A percentile compares a stretch with the other conserved stretches of the same genome.
Conservation (phyloP, 2,113 vertebrate genomes). For the Muscicapa adusta region DNA sequence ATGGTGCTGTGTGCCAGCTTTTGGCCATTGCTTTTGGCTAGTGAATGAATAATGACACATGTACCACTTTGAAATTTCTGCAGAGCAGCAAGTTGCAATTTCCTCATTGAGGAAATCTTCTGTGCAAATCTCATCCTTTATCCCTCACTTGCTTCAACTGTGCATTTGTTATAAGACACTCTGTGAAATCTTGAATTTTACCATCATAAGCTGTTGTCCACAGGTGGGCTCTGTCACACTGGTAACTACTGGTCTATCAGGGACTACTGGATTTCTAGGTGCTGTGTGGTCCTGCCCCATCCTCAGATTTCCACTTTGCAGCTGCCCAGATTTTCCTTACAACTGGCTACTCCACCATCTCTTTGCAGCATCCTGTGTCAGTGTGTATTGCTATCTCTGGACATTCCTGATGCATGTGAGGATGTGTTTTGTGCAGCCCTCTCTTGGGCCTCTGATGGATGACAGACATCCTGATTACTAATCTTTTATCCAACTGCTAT, state of each 20-base stretch:
- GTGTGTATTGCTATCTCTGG: not conserved
- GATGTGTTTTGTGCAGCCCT: not conserved
- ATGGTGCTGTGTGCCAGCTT: not conserved
- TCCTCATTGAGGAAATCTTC: not conserved
- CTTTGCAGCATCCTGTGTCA: not conserved
- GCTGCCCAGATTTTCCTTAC: not conserved
- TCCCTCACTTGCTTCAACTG: not conserved
- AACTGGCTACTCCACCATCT: not conserved
- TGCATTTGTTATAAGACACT: not conserved
- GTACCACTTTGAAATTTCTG: not conserved
- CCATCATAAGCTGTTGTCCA: not conserved
- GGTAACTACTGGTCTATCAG: not conserved
- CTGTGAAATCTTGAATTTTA: not conserved
- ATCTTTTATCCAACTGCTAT: not conserved
- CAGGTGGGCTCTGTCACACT: accelerated
- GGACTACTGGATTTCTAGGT: not conserved
- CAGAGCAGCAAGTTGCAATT: not conserved
- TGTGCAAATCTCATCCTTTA: not conserved
- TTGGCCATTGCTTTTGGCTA: not conserved
- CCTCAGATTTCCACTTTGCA: not conserved
- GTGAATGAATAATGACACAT: not conserved
- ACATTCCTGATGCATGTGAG: not conserved
- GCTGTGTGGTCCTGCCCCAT: not conserved
- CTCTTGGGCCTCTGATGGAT: not conserved
- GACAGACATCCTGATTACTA: not conserved